phyloP scores from a whole-genome alignment of 2,888 invertebrate species.

The Myopa testacea region DNA sequence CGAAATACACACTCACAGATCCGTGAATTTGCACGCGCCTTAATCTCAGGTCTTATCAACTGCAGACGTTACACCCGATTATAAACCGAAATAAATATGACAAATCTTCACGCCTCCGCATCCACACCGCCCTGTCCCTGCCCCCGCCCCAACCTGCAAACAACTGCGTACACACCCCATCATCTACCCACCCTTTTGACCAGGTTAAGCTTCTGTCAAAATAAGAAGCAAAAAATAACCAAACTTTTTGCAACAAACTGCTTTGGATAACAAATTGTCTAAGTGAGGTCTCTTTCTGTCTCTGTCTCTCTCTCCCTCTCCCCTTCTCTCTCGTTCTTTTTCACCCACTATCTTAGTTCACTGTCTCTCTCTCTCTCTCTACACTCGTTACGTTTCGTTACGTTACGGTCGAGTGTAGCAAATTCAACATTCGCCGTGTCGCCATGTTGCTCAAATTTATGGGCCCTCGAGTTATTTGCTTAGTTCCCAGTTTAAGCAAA shows the following conservation, averaged over 20 bases:
- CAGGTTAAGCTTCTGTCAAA: neutral
- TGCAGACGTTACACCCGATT: conserved; percentile 28
- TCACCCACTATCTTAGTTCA: no score
- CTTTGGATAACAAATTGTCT: neutral
- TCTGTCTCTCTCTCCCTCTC: neutral
- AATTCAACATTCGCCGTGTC: conserved; percentile 14
- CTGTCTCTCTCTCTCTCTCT: neutral
- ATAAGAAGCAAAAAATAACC: no score
- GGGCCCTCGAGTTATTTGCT: conserved; percentile 30
- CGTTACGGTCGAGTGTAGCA: neutral
- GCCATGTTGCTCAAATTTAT: conserved; percentile 30
- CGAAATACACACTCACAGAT: neutral
- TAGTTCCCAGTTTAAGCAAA: conserved; percentile 38
- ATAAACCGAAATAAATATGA: conserved; percentile 30
- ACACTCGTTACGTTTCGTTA: neutral
- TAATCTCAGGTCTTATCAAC: conserved; percentile 32
- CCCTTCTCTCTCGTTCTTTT: no score
- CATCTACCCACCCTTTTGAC: neutral
- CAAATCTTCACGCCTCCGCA: neutral
- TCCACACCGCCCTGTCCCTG: neutral
- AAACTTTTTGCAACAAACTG: neutral
- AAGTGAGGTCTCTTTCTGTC: neutral
- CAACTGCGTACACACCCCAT: no score
- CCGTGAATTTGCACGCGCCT: conserved; percentile 16
- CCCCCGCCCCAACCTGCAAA: neutral